Evolutionary conservation across 2,113 vertebrate genomes (phyloP).

Genomic region (Lichenostomus cassidix): DNA sequence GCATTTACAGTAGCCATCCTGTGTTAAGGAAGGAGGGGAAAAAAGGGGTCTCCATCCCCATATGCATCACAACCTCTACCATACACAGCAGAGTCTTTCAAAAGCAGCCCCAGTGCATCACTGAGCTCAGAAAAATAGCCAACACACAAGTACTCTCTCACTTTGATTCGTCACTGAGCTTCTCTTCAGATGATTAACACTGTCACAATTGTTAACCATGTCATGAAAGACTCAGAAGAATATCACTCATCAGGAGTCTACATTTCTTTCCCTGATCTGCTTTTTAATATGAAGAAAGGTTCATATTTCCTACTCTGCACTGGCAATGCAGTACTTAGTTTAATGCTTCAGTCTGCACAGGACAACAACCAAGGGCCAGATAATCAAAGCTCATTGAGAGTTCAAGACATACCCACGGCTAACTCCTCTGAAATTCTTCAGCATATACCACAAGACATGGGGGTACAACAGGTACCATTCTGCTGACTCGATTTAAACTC

Average conservation of each 20-base stretch:
- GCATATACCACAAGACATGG: neutral
- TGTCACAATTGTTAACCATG: fast-evolving
- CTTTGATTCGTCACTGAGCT: neutral
- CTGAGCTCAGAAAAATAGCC: neutral
- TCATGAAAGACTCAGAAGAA: neutral
- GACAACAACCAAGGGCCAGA: neutral
- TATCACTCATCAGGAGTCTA: neutral
- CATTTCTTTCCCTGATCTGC: neutral
- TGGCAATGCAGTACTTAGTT: neutral
- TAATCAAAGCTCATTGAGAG: neutral
- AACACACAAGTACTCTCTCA: neutral
- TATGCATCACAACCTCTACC: neutral
- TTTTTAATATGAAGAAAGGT: neutral
- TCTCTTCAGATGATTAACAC: neutral
- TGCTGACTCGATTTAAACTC: neutral
- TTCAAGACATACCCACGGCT: neutral
- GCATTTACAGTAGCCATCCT: neutral
- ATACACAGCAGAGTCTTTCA: neutral
- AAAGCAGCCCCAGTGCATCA: neutral
- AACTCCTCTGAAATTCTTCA: neutral
- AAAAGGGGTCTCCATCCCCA: neutral
- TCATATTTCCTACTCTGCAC: neutral
- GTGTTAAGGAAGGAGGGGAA: neutral
- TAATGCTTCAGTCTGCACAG: neutral
- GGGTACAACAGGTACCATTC: neutral